phyloP scores from a whole-genome alignment of 2,888 invertebrate species.

The Tanypteryx hageni region DNA sequence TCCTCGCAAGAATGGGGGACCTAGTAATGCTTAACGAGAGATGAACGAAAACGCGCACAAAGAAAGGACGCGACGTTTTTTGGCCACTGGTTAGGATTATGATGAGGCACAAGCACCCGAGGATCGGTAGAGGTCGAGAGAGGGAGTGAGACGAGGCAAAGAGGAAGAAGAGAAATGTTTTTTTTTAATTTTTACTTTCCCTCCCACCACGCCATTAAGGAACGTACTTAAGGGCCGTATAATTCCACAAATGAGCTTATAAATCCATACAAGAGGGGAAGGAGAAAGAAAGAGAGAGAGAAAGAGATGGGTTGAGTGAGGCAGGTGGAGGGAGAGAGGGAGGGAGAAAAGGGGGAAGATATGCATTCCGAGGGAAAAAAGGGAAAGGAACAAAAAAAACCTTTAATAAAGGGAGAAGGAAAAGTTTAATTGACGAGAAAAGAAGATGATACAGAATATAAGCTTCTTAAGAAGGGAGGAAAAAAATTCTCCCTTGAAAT shows the following conservation, averaged over 20 bases:
- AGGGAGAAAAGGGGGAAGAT: constrained; percentile 1
- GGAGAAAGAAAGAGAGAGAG: background rate
- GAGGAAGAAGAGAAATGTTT: background rate
- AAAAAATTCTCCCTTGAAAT: background rate
- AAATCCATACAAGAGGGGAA: constrained; percentile 6
- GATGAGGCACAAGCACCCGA: too few relatives aligned
- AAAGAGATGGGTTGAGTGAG: background rate
- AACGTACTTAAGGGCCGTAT: constrained; percentile 38
- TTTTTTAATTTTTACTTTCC: background rate
- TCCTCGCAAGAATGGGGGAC: too few relatives aligned
- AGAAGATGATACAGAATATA: constrained; percentile 39
- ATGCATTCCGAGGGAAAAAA: constrained; percentile 33
- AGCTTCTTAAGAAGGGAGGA: background rate
- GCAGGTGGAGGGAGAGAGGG: constrained; percentile 8
- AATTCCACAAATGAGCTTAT: constrained; percentile 61
- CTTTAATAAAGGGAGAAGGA: background rate
- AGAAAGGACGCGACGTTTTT: too few relatives aligned
- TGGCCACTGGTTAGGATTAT: too few relatives aligned
- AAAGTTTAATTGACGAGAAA: constrained; percentile 58
- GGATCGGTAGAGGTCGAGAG: background rate
- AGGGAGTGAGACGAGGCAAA: background rate
- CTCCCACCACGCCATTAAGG: background rate
- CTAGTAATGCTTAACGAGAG: too few relatives aligned
- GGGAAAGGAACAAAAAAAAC: background rate
- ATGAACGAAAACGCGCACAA: too few relatives aligned